A percentile compares a stretch with the other conserved stretches of the same genome.
Conservation (phyloP, 2,888 invertebrate genomes). For the Drosophila silvestris region DNA sequence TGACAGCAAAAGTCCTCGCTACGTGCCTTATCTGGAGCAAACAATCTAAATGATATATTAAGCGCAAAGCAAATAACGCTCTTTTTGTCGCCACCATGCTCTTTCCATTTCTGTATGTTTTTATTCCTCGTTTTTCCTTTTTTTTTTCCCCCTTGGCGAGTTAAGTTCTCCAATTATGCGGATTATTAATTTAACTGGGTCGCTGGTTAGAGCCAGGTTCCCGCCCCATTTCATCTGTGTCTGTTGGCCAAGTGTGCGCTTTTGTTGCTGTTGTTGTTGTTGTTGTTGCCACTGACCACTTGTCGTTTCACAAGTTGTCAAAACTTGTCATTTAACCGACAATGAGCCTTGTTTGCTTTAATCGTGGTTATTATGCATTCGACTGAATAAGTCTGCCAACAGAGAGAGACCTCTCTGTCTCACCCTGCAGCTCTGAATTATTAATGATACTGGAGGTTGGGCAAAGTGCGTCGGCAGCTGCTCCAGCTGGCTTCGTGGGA, state of each 20-base stretch:
- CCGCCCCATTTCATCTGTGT: constrained; percentile 6
- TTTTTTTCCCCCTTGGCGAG: constrained; percentile 45
- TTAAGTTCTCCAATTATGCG: constrained; percentile 84
- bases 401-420: background rate
- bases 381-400: constrained; percentile 54
- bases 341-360: constrained; percentile 84
- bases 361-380: constrained; percentile 83
- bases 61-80: constrained; percentile 83
- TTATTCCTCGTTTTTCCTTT: background rate
- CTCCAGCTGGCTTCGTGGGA: constrained; percentile 60
- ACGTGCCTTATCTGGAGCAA: constrained; percentile 80
- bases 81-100: constrained; percentile 66
- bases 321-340: constrained; percentile 84
- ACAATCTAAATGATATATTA: constrained; percentile 86
- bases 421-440: constrained; percentile 56
- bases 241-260: constrained; percentile 21
- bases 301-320: constrained; percentile 83
- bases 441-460: constrained; percentile 68
- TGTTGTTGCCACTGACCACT: constrained; percentile 62
- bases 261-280: constrained; percentile 19
- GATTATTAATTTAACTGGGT: constrained; percentile 85
- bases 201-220: constrained; percentile 55
- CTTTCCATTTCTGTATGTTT: constrained; percentile 23
- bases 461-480: constrained; percentile 65
- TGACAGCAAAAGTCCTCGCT: constrained; percentile 74